These are phyloP conservation scores for Bryconaethiops microstoma DNA, from an alignment of 2,797 vertebrate genomes.

Conservation along the genomic window DNA sequence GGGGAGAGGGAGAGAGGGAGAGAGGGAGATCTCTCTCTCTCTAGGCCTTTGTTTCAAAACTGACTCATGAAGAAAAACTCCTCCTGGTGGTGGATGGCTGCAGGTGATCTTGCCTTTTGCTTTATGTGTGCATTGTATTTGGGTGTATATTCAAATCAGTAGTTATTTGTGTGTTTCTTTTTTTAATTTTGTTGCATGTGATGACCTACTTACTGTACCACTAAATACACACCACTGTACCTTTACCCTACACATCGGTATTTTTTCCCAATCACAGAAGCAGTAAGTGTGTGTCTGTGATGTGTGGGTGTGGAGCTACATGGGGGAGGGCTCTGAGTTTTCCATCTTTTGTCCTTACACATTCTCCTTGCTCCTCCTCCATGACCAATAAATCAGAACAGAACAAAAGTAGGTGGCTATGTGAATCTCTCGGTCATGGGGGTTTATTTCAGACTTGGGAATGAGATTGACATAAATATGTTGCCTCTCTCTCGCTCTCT, in stretches of 20 bases:
- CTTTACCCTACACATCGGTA: not conserved
- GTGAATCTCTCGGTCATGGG: slow-evolving; percentile 14
- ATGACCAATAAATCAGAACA: slow-evolving; percentile 22
- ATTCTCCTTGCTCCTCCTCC: slow-evolving; percentile 19
- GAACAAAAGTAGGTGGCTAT: slow-evolving; percentile 12
- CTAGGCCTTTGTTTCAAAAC: slow-evolving; percentile 40
- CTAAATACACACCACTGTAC: not conserved
- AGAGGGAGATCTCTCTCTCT: not conserved
- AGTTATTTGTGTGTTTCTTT: not conserved
- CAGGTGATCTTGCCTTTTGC: not conserved
- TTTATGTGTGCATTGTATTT: not conserved
- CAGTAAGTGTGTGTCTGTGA: not conserved
- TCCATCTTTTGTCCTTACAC: slow-evolving; percentile 24
- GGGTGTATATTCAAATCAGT: not conserved
- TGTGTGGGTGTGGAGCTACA: slow-evolving; percentile 15
- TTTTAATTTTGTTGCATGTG: slow-evolving; percentile 27
- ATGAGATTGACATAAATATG: slow-evolving; percentile 34
- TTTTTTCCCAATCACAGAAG: not conserved
- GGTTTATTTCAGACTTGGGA: slow-evolving; percentile 12
- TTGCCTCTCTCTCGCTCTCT: slow-evolving; percentile 1
- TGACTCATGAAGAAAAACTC: slow-evolving; percentile 45
- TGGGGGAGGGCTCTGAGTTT: slow-evolving; percentile 10
- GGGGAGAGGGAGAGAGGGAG: slow-evolving; percentile 4
- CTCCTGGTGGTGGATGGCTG: slow-evolving; percentile 39
- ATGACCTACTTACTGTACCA: slow-evolving; percentile 31